Evolutionary conservation across 2,113 vertebrate genomes (phyloP), one percentile per base, ranked within the genome.

Genomic region (Nyctibius bracteatus): DNA sequence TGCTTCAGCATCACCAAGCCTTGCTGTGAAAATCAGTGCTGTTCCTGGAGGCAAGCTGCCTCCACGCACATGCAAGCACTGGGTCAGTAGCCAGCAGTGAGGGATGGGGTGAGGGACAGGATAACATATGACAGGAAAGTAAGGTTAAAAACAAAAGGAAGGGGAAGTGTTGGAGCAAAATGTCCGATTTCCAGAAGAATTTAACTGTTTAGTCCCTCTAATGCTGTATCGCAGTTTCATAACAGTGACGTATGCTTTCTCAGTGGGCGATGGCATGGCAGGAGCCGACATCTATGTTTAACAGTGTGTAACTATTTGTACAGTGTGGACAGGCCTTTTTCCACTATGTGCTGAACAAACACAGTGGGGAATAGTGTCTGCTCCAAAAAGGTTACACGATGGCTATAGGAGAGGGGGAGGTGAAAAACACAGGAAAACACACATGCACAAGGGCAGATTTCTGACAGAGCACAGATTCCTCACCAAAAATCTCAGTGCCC

Each of bases 141-240:
- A 33, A 49, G 19, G 59, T 88, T 82, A 52, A 96, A 96, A 96
- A 92, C 74, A 92, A 90, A 78, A 91, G 90, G 88, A 93, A 78
- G 47, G 31, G 72, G 94, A 90, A 93, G 43, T 2, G 11, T 65
- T 66, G 72, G 23, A 80, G 67, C 7, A 14, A 81, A 55, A 72
- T 3, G 6, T 71, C 62, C 0, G 0, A n/a, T 55, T 94, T 93
- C 86, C 57, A 66, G 51, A 33, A 65, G 46, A 79, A 70, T 78
- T 93, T 78, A 62, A 87, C 52, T 63, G 16, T 70, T 93, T 89
- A 62, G 28, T 61, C 33, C n/a, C 28, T 67, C 51, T 27, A 46
- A 31, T 18, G 63, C 20, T 33, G 23, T 52, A 24, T 9, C 2
- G 5, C 37, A 72, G 16, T 66, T 92, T 75, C 35, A 49, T 39